Conservation (phyloP, 2,113 vertebrate species). For the Oryzias curvinotus region DNA sequence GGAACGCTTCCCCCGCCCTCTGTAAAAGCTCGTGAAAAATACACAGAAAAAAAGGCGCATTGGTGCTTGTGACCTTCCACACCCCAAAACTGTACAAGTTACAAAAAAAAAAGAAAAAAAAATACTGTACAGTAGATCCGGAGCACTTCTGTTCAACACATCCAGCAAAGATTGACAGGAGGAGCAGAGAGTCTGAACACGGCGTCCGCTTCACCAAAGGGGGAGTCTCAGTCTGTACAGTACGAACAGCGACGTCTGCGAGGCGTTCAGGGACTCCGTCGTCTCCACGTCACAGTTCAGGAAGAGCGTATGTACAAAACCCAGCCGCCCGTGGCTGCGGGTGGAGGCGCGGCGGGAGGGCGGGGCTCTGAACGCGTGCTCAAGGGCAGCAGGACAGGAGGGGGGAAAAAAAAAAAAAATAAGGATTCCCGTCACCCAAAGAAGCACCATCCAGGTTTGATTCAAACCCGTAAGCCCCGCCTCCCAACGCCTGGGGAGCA, state of each 20-base stretch:
- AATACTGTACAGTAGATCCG: constrained; percentile 74
- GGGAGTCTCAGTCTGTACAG: constrained; percentile 75
- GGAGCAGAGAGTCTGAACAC: constrained; percentile 70
- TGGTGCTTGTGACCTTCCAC: constrained; percentile 73
- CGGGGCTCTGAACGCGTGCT: constrained; percentile 34
- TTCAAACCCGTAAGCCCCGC: constrained; percentile 36
- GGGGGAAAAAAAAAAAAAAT: constrained; percentile 29
- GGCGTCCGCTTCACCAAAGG: constrained; percentile 63
- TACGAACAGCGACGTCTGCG: constrained; percentile 69
- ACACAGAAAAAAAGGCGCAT: constrained; percentile 76
- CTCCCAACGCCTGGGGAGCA: no score
- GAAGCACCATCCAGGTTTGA: constrained; percentile 59
- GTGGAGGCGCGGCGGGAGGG: background rate
- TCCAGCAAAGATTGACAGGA: constrained; percentile 66
- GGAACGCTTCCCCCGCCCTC: constrained; percentile 12
- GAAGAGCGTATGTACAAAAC: constrained; percentile 52
- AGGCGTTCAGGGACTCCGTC: constrained; percentile 30
- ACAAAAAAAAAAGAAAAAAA: constrained; percentile 50
- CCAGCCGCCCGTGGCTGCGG: no score
- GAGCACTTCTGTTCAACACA: constrained; percentile 62
- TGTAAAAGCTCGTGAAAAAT: constrained; percentile 61
- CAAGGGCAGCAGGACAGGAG: constrained; percentile 59
- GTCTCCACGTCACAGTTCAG: constrained; percentile 47
- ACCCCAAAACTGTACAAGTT: constrained; percentile 66
- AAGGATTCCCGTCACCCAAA: constrained; percentile 14